Conservation (phyloP, 2,113 vertebrate genomes). For the Nibea coibor region DNA sequence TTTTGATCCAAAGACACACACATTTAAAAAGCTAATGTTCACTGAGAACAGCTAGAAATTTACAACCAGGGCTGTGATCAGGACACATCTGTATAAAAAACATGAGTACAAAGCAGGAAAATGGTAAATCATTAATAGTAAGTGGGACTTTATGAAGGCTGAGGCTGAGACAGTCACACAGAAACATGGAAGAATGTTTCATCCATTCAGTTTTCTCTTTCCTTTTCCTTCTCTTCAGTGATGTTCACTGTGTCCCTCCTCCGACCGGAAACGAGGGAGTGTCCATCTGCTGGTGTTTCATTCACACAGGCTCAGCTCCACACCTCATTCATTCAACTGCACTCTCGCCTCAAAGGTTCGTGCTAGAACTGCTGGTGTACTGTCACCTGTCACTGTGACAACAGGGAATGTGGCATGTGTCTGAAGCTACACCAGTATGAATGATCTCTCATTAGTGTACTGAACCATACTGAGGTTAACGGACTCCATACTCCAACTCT, state of each 20-base stretch:
- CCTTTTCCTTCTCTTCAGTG: background rate
- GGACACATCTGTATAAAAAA: conserved; percentile 23
- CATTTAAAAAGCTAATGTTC: conserved; percentile 25
- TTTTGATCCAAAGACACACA: conserved; percentile 11
- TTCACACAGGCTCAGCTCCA: background rate
- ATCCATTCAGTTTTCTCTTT: conserved; percentile 11
- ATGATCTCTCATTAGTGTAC: background rate
- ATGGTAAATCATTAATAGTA: background rate
- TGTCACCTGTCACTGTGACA: background rate
- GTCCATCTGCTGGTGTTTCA: conserved; percentile 55
- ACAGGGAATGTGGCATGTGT: conserved; percentile 33
- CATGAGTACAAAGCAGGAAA: conserved; percentile 7
- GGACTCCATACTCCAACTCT: background rate
- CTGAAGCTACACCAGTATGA: background rate
- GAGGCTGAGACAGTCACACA: background rate
- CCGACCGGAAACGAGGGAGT: background rate
- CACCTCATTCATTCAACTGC: background rate
- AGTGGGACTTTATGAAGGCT: background rate
- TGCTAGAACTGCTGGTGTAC: background rate
- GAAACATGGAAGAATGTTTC: background rate
- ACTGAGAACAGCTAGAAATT: conserved; percentile 1
- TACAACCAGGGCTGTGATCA: conserved; percentile 30
- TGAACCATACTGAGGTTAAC: background rate
- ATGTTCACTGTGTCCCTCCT: background rate
- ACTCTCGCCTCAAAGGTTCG: background rate